Evolutionary conservation across 2,797 vertebrate genomes (phyloP).

Genomic region (Diceros bicornis): DNA sequence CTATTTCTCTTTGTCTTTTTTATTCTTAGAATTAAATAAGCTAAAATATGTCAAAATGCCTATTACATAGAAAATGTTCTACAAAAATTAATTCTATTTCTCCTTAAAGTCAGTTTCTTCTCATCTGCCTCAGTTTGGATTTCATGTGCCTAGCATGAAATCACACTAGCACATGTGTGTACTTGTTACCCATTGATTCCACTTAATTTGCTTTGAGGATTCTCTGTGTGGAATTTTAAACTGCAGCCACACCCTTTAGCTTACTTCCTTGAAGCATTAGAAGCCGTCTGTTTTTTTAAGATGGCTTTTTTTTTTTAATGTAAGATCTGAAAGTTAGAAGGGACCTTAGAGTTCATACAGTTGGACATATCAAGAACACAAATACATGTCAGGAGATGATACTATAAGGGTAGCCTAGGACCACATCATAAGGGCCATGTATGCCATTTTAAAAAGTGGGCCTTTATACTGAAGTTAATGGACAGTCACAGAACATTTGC

Average conservation of each 20-base stretch:
- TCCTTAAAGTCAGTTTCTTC: constrained; percentile 51
- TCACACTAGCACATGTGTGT: not conserved
- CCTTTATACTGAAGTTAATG: constrained; percentile 59
- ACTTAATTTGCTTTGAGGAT: constrained; percentile 56
- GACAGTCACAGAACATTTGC: not conserved
- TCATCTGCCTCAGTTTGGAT: constrained; percentile 14
- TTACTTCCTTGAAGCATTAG: constrained; percentile 64
- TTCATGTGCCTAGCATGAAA: not conserved
- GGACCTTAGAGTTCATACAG: constrained; percentile 7
- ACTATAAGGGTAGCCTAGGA: not conserved
- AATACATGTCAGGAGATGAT: not conserved
- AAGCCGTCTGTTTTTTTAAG: constrained; percentile 26
- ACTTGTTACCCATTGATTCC: constrained; percentile 50
- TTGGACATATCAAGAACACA: constrained; percentile 34
- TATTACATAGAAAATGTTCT: not conserved
- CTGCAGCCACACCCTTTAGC: constrained; percentile 33
- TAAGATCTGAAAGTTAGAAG: constrained; percentile 44
- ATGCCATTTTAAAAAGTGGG: not conserved
- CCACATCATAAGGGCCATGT: not conserved
- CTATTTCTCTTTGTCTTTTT: constrained; percentile 24
- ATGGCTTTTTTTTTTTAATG: constrained; percentile 9
- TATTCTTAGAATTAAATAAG: constrained; percentile 55
- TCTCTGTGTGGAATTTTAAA: constrained; percentile 67
- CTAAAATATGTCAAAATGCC: constrained; percentile 46
- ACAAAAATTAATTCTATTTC: constrained; percentile 38